Percentiles rank a stretch among this genome's conserved stretches.
These are phyloP conservation scores for Potamarius usumacintae DNA, from an alignment of 2,113 vertebrate species.

Conservation along the genomic window DNA sequence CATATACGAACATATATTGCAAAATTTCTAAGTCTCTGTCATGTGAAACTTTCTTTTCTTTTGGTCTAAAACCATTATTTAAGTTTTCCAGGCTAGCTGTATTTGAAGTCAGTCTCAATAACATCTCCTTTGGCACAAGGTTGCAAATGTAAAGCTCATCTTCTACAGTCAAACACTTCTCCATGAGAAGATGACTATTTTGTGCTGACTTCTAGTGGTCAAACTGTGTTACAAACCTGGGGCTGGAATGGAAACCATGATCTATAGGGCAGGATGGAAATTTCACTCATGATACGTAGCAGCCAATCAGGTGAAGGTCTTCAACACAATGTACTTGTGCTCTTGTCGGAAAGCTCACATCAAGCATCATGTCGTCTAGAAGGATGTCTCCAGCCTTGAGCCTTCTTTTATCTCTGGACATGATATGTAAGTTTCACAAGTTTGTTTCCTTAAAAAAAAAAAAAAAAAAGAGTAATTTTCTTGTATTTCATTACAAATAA, in stretches of 20 bases:
- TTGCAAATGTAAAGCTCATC: neutral
- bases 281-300: neutral
- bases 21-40: neutral
- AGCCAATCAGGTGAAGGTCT: neutral
- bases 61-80: neutral
- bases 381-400: neutral
- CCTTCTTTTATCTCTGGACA: neutral
- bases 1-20: neutral
- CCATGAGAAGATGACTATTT: neutral
- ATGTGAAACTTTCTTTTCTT: neutral
- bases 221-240: neutral
- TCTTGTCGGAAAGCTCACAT: neutral
- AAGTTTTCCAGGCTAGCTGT: neutral
- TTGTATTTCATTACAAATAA: neutral
- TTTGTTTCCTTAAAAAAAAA: neutral
- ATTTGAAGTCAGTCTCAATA: neutral
- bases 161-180: neutral
- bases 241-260: neutral
- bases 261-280: neutral
- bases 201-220: neutral
- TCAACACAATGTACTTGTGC: neutral
- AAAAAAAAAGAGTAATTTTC: neutral
- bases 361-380: neutral
- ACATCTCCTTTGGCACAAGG: neutral
- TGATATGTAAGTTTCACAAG: constrained; percentile 3